These are phyloP conservation scores for Ectobius pallidus DNA, from an alignment of 2,888 invertebrate genomes.

Conservation along the genomic window DNA sequence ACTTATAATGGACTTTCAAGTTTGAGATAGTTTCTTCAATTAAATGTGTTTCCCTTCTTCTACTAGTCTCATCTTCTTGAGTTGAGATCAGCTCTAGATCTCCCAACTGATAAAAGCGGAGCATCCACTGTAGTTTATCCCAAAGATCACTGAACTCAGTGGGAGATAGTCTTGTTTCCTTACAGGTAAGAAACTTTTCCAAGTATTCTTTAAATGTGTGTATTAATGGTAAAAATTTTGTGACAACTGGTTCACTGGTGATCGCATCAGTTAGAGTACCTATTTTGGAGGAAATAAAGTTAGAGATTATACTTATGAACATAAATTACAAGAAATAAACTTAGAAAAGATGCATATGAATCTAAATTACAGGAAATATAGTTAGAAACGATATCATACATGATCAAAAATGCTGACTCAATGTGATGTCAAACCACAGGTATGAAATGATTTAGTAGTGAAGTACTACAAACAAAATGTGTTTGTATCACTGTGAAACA, in stretches of 20 bases:
- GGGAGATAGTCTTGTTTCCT: slow-evolving; percentile 52
- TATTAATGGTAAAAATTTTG: slow-evolving; percentile 52
- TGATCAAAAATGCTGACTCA: no score
- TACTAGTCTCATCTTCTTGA: background rate
- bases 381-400: no score
- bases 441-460: no score
- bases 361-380: no score
- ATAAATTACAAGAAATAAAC: background rate
- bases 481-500: no score
- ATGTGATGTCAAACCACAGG: no score
- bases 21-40: slow-evolving; percentile 63
- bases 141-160: slow-evolving; percentile 56
- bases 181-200: slow-evolving; percentile 51
- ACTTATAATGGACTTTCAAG: slow-evolving; percentile 73
- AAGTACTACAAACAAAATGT: no score
- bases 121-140: slow-evolving; percentile 62
- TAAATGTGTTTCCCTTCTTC: slow-evolving; percentile 42
- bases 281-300: no score
- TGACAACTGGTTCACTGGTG: background rate
- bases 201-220: slow-evolving; percentile 58
- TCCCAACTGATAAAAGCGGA: slow-evolving; percentile 57
- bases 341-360: no score
- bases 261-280: slow-evolving; percentile 11
- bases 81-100: slow-evolving; percentile 50
- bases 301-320: no score